Percentiles rank a stretch among this genome's conserved stretches.
Conservation (phyloP, 2,113 vertebrate species). For the Geococcyx californianus region DNA sequence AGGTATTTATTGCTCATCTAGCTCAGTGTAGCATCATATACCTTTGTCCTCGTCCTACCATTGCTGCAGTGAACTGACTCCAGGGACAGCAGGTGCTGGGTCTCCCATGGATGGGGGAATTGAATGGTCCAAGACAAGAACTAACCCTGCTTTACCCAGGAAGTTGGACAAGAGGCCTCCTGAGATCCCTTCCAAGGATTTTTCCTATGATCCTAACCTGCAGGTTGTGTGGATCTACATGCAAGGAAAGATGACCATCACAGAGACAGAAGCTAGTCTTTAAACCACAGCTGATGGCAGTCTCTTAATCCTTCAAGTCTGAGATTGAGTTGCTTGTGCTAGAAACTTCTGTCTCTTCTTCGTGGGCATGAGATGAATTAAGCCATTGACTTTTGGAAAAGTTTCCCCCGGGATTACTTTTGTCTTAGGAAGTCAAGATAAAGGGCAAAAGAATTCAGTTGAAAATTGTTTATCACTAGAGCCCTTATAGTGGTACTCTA, state of each 20-base stretch:
- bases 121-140: not conserved
- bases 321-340: not conserved
- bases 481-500: not conserved
- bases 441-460: not conserved
- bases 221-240: not conserved
- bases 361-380: not conserved
- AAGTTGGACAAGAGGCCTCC: not conserved
- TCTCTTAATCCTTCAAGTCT: not conserved
- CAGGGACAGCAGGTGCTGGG: not conserved
- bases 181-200: not conserved
- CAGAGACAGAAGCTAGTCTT: not conserved
- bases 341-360: not conserved
- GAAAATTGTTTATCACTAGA: not conserved
- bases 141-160: not conserved
- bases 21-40: not conserved
- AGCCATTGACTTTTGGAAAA: not conserved
- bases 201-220: not conserved
- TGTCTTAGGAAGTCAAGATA: not conserved
- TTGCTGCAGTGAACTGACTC: not conserved
- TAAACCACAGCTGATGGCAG: not conserved
- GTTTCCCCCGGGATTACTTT: not conserved
- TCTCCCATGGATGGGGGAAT: no score
- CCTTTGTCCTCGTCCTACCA: not conserved
- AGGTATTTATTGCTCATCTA: constrained; percentile 1
- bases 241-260: not conserved